phyloP scores from a whole-genome alignment of 2,888 invertebrate species.

The Tetramorium bicarinatum region DNA sequence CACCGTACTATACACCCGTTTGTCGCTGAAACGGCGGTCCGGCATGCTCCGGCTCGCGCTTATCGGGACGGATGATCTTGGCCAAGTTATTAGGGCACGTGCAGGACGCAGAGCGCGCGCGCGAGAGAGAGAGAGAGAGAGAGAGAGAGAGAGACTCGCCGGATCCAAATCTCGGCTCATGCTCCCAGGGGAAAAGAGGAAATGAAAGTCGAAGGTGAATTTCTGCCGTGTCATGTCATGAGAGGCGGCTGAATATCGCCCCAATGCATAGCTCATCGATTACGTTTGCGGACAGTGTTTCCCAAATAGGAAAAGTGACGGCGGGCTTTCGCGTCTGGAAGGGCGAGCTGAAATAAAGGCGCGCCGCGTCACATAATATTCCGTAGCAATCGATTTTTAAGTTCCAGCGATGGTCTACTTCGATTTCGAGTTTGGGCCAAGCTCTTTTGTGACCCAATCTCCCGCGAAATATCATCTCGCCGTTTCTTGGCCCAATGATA shows the following conservation, averaged over 20 bases:
- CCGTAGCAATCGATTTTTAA: constrained; percentile 33
- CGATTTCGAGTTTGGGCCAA: background rate
- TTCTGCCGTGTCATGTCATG: constrained; percentile 55
- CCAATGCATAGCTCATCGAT: constrained; percentile 50
- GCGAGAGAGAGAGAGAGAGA: too few species aligned
- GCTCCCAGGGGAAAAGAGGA: constrained; percentile 44
- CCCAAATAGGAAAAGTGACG: constrained; percentile 40
- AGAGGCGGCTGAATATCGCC: constrained; percentile 45
- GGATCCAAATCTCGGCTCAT: constrained; percentile 44
- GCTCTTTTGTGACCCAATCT: background rate
- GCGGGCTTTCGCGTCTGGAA: background rate
- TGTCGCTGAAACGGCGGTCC: constrained; percentile 20
- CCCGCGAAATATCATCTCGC: background rate
- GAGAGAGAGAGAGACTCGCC: constrained; percentile 5
- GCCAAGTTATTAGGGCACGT: constrained; percentile 42
- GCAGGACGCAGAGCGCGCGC: background rate
- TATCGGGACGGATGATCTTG: constrained; percentile 38
- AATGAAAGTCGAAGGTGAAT: constrained; percentile 54
- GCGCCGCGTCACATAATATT: constrained; percentile 26
- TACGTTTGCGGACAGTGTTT: constrained; percentile 34
- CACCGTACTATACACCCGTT: background rate
- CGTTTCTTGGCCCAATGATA: background rate
- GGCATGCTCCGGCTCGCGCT: background rate
- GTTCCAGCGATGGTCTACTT: constrained; percentile 19
- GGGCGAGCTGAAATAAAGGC: background rate